Evolutionary conservation across 1,140 invertebrate species (phyloP).

Genomic region (Apis dorsata): DNA sequence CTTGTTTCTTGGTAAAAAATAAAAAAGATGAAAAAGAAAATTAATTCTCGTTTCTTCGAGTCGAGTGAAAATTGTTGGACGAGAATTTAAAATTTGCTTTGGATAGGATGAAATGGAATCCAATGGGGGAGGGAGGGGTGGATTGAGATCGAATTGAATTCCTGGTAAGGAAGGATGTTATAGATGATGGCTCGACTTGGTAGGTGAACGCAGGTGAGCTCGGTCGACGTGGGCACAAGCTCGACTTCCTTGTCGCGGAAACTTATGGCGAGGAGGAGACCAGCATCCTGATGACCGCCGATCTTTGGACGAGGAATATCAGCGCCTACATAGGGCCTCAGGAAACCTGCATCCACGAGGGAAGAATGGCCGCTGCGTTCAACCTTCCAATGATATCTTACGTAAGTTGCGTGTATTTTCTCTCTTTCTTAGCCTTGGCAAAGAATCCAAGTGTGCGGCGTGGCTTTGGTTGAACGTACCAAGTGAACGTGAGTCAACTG

Average conservation of each 20-base stretch:
- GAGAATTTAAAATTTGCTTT: too few relatives aligned
- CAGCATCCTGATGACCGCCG: slow-evolving; percentile 92
- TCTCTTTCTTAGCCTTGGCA: background rate
- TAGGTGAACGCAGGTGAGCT: slow-evolving; percentile 82
- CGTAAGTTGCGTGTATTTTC: slow-evolving; percentile 80
- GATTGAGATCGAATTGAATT: too few relatives aligned
- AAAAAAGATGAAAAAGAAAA: too few relatives aligned
- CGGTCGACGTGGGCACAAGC: slow-evolving; percentile 83
- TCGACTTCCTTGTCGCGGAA: slow-evolving; percentile 93
- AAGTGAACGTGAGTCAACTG: background rate
- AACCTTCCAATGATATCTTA: slow-evolving; percentile 94
- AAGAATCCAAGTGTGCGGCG: background rate
- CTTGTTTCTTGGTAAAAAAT: background rate
- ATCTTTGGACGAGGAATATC: slow-evolving; percentile 92
- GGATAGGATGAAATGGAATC: too few relatives aligned
- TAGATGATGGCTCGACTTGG: background rate
- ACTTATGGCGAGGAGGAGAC: slow-evolving; percentile 94
- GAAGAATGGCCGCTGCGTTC: slow-evolving; percentile 95
- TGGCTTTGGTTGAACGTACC: background rate
- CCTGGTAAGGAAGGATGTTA: too few relatives aligned
- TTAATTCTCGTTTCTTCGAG: background rate
- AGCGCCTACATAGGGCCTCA: slow-evolving; percentile 96
- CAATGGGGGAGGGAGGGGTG: too few relatives aligned
- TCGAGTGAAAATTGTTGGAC: too few relatives aligned
- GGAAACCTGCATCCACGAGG: slow-evolving; percentile 97